A percentile compares a stretch with the other conserved stretches of the same genome.
phyloP scores from a whole-genome alignment of 35 echinoderm and acorn worm genomes.

The Acanthaster planci region DNA sequence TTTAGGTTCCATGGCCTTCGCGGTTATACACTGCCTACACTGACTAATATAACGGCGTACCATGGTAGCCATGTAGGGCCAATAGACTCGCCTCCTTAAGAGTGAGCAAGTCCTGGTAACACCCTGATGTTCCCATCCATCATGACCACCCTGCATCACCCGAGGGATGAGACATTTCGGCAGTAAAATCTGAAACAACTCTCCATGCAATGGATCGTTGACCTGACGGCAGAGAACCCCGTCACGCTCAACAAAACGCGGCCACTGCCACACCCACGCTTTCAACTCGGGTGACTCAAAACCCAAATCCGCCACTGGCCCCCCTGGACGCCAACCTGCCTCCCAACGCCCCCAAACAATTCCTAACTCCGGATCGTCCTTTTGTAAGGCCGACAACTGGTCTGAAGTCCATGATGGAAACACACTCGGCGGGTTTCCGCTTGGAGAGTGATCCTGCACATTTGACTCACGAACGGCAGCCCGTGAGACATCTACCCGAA shows the following conservation, averaged over 20 bases:
- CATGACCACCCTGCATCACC: conserved; percentile 2
- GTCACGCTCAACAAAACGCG: neutral
- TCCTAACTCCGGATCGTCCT: neutral
- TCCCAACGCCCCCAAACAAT: neutral
- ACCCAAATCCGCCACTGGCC: no score
- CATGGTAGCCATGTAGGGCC: conserved; percentile 33
- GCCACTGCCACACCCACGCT: conserved; percentile 17
- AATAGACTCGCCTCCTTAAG: neutral
- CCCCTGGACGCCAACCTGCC: neutral
- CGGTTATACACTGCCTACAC: conserved; percentile 24
- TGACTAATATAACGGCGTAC: no score
- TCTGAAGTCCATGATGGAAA: no score
- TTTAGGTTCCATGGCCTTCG: neutral
- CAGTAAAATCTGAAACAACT: conserved; percentile 9
- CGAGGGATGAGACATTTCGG: neutral
- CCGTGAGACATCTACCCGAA: no score
- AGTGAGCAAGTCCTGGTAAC: conserved; percentile 13
- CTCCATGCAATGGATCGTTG: neutral
- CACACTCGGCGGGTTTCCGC: neutral
- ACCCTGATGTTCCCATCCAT: conserved; percentile 52
- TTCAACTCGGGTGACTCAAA: neutral
- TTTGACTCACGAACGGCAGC: no score
- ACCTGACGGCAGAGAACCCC: conserved; percentile 36
- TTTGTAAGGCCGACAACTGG: conserved; percentile 37
- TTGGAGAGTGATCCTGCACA: no score